These are phyloP conservation scores for Bombus difficillimus DNA, from an alignment of 1,140 invertebrate species.

Conservation along the genomic window DNA sequence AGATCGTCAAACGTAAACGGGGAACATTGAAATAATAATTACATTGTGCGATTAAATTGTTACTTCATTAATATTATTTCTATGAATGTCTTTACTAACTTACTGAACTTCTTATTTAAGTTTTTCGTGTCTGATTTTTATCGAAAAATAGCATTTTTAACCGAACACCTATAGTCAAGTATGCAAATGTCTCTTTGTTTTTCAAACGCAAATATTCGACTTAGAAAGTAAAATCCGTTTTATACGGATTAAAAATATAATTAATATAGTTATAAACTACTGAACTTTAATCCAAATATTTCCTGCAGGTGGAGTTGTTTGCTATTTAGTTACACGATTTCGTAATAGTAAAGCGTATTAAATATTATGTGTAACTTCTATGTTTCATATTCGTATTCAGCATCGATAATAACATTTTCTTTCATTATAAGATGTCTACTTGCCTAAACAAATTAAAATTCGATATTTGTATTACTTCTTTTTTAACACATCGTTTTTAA, in stretches of 20 bases:
- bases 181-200: neutral
- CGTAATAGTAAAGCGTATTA: neutral
- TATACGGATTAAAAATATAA: neutral
- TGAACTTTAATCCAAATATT: neutral
- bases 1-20: neutral
- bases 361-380: neutral
- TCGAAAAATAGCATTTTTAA: neutral
- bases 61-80: neutral
- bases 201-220: neutral
- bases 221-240: neutral
- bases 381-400: no score
- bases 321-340: neutral
- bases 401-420: no score
- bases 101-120: neutral
- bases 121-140: neutral
- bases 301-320: rapidly evolving
- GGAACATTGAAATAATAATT: neutral
- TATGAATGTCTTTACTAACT: neutral
- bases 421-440: neutral
- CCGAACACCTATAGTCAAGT: neutral
- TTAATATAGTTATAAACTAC: neutral
- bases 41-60: neutral
- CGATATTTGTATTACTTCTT: no score
- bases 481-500: neutral
- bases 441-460: no score